These are phyloP conservation scores for Tonatia bakeri DNA, from an alignment of 2,113 vertebrate genomes.

Conservation along the genomic window DNA sequence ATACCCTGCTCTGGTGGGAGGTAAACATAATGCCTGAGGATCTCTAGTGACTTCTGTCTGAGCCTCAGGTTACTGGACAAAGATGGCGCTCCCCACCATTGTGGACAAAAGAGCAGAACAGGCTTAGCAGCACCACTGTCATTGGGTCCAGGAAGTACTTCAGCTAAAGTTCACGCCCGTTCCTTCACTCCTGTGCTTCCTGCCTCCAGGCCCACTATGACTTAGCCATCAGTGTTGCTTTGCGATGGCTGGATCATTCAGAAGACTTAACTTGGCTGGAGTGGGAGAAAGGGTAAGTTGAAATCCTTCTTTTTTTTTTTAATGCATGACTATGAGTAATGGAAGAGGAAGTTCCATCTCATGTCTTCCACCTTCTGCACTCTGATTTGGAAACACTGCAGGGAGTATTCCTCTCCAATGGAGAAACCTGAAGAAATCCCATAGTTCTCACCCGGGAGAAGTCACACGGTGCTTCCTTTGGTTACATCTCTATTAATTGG, in stretches of 20 bases:
- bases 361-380: background rate
- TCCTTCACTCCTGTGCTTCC: background rate
- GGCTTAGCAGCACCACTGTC: background rate
- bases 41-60: background rate
- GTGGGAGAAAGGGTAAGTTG: slow-evolving; percentile 81
- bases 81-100: background rate
- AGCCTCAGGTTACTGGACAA: background rate
- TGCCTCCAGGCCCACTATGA: slow-evolving; percentile 86
- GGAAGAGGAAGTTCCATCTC: background rate
- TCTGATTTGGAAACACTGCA: background rate
- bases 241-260: slow-evolving; percentile 83
- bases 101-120: background rate
- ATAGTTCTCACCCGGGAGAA: background rate
- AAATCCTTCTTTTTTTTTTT: background rate
- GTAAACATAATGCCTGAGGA: background rate
- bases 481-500: background rate
- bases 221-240: slow-evolving; percentile 83
- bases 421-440: background rate
- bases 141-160: background rate
- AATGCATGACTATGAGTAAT: background rate
- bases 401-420: background rate
- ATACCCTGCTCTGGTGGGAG: background rate
- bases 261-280: slow-evolving; percentile 70
- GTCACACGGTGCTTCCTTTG: background rate
- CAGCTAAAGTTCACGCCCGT: fast-evolving